phyloP scores from a whole-genome alignment of 2,113 vertebrate species.

The Melanotaenia duboulayi region DNA sequence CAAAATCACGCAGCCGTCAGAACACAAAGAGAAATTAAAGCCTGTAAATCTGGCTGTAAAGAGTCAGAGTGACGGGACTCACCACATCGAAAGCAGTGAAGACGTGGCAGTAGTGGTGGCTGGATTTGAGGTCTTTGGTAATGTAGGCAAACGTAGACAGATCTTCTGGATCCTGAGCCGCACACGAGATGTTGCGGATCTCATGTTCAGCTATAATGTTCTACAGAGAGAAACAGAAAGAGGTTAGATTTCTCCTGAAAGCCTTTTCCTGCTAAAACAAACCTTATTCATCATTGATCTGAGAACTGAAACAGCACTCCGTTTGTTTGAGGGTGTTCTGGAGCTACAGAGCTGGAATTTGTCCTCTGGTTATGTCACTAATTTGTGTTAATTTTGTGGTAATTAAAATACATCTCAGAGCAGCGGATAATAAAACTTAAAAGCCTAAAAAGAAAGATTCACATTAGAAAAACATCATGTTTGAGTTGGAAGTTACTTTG shows the following conservation, averaged over 20 bases:
- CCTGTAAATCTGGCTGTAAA: not conserved
- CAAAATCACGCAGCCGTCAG: conserved; percentile 2
- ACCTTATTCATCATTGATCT: conserved; percentile 60
- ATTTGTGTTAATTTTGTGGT: conserved; percentile 37
- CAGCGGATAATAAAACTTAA: conserved; percentile 33
- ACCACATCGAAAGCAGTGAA: conserved; percentile 99
- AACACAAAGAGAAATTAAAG: not conserved
- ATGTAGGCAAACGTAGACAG: conserved; percentile 99
- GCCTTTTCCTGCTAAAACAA: conserved; percentile 50
- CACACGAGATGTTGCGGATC: conserved; percentile 99
- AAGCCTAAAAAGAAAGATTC: conserved; percentile 16
- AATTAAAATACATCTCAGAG: conserved; percentile 40
- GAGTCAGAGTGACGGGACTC: conserved; percentile 68
- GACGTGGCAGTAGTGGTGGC: conserved; percentile 99
- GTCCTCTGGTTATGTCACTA: conserved; percentile 52
- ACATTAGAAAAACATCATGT: conserved; percentile 10
- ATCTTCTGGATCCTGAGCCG: conserved; percentile 98
- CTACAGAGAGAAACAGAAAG: conserved; percentile 68
- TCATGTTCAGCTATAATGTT: conserved; percentile 98
- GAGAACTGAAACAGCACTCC: conserved; percentile 34
- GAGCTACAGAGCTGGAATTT: conserved; percentile 44
- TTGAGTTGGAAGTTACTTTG: conserved; percentile 14
- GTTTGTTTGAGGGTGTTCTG: conserved; percentile 38
- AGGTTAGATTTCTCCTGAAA: conserved; percentile 14
- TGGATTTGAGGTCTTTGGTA: conserved; percentile 99